Base-by-base conservation (phyloP, 23 tunicate species). In the Trididemnum nubilum region DNA sequence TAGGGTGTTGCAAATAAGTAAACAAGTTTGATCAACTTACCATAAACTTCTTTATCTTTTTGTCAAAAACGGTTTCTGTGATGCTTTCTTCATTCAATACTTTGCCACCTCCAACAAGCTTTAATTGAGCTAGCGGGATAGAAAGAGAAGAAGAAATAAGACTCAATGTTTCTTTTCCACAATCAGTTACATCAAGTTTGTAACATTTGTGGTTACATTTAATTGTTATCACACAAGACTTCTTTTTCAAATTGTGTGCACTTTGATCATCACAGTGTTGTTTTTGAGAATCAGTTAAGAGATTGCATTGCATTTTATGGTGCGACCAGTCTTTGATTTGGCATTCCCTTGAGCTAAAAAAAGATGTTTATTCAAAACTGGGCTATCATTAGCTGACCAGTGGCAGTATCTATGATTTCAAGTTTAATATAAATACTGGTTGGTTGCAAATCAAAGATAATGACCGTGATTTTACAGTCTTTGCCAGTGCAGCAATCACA, bases 21-120 rank as follows among this genome's bases (percentile, higher is more conserved):
- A 44, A 44, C 12, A 44, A 44, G 9, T 44, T 44, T 44, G 15
- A 15, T 7, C 12, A 44, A 44, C 67, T 23, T 32, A 77, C 81
- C 81, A 77, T 77, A 52, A 85, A 85, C 21, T 18, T 51, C 35
- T 51, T 74, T 5, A 71, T 49, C 70, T 82, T 82, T 28, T 52
- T 65, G 2, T 50, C 28, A 24, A 82, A 70, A 2, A 87, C 18
- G 9, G 81, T 4, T 2, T 82, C 93, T 28, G 18, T 2, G 33
- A 88, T 35, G 32, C 82, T 88, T 33, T 76, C 82, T 82, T 75
- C 79, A 65, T 34, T 57, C 24, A 88, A 63, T 1, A 88, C 51
- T 67, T 82, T 82, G 3, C 93, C 93, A 72, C 69, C 63, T 25
- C 77, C 83, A 65, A 88, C 76, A 19, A 88, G 71, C 65, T 88